Evolutionary conservation across 2,797 vertebrate species (phyloP).

Genomic region (Scyliorhinus canicula): DNA sequence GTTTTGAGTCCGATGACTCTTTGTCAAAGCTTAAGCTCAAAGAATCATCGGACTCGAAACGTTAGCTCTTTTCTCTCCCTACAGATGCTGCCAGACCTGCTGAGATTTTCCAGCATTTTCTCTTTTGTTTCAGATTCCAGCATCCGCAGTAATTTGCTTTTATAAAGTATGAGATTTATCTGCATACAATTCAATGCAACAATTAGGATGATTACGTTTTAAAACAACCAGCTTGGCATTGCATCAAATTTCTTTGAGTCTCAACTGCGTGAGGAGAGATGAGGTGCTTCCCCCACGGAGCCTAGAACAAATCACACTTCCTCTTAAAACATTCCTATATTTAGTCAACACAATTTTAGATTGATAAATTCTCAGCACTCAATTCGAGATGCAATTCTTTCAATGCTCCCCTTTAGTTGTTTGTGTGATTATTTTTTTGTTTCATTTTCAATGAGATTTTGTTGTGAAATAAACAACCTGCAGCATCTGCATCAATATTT

Average conservation of each 20-base stretch:
- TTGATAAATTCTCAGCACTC: not conserved
- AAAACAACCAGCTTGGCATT: not conserved
- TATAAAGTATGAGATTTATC: not conserved
- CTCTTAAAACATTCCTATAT: not conserved
- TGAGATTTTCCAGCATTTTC: no score
- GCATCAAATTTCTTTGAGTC: not conserved
- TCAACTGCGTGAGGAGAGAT: not conserved
- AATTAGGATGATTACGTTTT: constrained; percentile 18
- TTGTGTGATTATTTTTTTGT: not conserved
- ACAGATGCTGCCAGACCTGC: no score
- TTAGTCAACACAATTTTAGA: not conserved
- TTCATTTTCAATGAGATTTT: not conserved
- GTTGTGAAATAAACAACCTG: not conserved
- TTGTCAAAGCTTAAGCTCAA: no score
- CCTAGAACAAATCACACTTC: not conserved
- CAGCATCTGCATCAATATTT: not conserved
- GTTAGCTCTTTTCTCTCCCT: no score
- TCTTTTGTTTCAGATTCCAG: no score
- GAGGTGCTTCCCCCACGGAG: not conserved
- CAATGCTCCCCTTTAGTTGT: not conserved
- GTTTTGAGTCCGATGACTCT: no score
- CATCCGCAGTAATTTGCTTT: no score
- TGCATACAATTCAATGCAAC: not conserved
- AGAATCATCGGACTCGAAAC: no score
- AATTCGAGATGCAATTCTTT: not conserved